Percentiles rank a stretch among this genome's conserved stretches.
phyloP scores from a whole-genome alignment of 2,797 vertebrate species.

The Lophius americanus region DNA sequence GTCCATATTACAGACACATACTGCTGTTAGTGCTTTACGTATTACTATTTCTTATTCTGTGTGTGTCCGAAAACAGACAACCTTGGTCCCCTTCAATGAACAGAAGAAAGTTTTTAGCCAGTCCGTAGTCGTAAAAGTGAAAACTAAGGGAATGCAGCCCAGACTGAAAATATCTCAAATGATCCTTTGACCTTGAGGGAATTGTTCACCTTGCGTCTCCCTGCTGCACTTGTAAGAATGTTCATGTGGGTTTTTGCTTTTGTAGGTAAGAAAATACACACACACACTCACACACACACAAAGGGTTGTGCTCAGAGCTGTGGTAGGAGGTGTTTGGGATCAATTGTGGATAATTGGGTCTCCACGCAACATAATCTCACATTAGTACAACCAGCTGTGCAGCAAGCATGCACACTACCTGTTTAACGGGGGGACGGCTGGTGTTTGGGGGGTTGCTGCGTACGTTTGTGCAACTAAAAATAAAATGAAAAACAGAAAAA shows the following conservation, averaged over 20 bases:
- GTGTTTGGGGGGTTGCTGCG: slow-evolving; percentile 11
- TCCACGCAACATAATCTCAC: slow-evolving; percentile 74
- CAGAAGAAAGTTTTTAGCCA: neutral
- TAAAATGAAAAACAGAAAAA: neutral
- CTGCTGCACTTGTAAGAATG: slow-evolving; percentile 12
- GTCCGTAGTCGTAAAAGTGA: neutral
- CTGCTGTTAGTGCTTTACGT: no score
- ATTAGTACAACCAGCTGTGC: slow-evolving; percentile 70
- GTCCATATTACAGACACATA: no score
- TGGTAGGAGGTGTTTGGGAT: slow-evolving; percentile 64
- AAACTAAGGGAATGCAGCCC: neutral
- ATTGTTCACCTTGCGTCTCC: neutral
- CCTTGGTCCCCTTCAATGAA: neutral
- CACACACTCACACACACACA: slow-evolving; percentile 30
- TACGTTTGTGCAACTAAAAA: neutral
- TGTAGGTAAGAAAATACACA: slow-evolving; percentile 25
- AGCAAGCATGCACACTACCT: slow-evolving; percentile 51
- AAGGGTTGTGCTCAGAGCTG: slow-evolving; percentile 45
- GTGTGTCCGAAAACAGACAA: no score
- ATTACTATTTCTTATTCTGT: no score
- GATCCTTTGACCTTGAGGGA: slow-evolving; percentile 44
- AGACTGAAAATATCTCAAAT: slow-evolving; percentile 16
- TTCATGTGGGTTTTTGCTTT: slow-evolving; percentile 25
- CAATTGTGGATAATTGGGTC: slow-evolving; percentile 77
- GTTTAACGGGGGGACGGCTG: slow-evolving; percentile 17